These are phyloP conservation scores for Chaetogeoica ovagalla DNA, from an alignment of 2,888 invertebrate genomes.

Conservation along the genomic window DNA sequence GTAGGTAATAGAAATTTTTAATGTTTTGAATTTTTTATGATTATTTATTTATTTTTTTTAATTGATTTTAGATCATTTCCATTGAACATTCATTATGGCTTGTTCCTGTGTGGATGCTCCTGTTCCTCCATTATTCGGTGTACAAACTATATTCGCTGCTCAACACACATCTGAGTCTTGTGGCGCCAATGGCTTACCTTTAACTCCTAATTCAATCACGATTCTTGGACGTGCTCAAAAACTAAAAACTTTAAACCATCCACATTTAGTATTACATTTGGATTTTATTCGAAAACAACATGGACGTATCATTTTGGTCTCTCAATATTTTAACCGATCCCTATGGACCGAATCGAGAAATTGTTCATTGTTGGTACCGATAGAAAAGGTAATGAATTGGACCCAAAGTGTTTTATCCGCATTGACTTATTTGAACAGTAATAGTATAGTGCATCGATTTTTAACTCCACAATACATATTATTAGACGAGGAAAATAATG, in stretches of 20 bases:
- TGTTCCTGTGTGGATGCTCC: constrained; percentile 46
- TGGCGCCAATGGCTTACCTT: constrained; percentile 92
- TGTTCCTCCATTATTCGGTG: constrained; percentile 66
- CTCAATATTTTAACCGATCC: constrained; percentile 75
- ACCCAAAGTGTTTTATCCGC: constrained; percentile 75
- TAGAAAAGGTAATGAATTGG: constrained; percentile 67
- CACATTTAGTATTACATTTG: constrained; percentile 83
- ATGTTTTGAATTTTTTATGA: not conserved
- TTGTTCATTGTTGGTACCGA: constrained; percentile 59
- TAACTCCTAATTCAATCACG: constrained; percentile 94
- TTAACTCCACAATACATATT: constrained; percentile 82
- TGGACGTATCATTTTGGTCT: constrained; percentile 85
- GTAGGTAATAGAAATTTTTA: not conserved
- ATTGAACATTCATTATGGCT: constrained; percentile 39
- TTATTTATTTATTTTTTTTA: constrained; percentile 7
- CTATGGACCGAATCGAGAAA: constrained; percentile 62
- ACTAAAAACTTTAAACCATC: constrained; percentile 77
- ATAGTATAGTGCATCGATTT: constrained; percentile 77
- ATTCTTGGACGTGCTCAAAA: constrained; percentile 87
- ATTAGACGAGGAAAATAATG: constrained; percentile 70
- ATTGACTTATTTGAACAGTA: constrained; percentile 72
- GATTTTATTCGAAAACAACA: constrained; percentile 92
- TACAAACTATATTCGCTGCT: constrained; percentile 87
- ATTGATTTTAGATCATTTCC: constrained; percentile 40
- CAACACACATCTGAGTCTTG: constrained; percentile 88